A percentile compares a stretch with the other conserved stretches of the same genome.
Conservation (phyloP, 2,888 invertebrate species). For the Drosophila conformis region DNA sequence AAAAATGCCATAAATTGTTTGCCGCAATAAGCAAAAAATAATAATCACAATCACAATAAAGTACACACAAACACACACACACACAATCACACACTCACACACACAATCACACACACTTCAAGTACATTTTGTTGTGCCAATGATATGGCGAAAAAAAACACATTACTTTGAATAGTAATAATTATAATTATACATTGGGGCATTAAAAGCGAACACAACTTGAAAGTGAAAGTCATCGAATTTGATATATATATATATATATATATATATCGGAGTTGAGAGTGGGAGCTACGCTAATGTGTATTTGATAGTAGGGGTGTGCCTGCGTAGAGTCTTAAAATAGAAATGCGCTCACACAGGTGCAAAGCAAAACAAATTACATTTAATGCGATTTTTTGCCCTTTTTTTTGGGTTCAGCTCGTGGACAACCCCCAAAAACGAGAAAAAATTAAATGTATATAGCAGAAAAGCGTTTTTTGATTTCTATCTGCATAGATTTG, state of each 20-base stretch:
- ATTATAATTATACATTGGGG: slow-evolving; percentile 52
- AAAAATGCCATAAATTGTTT: slow-evolving; percentile 74
- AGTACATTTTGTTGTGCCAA: slow-evolving; percentile 51
- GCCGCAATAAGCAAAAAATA: slow-evolving; percentile 44
- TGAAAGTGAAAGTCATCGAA: slow-evolving; percentile 63
- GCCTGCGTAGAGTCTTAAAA: slow-evolving; percentile 12
- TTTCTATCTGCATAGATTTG: background rate
- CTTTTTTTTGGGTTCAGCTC: background rate
- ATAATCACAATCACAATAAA: slow-evolving; percentile 28
- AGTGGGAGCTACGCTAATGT: slow-evolving; percentile 6
- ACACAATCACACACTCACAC: background rate
- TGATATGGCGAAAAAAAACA: slow-evolving; percentile 36
- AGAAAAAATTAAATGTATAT: background rate
- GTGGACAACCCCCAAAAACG: background rate
- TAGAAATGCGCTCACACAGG: slow-evolving; percentile 22
- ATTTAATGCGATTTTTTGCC: background rate
- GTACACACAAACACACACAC: slow-evolving; percentile 8
- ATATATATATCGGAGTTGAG: background rate
- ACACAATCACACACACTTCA: slow-evolving; percentile 29
- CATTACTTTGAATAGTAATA: slow-evolving; percentile 39
- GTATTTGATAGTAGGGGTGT: slow-evolving; percentile 9
- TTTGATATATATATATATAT: too few species aligned
- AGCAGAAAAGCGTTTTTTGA: background rate
- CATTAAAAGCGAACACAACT: slow-evolving; percentile 20
- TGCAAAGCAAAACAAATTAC: slow-evolving; percentile 3